Evolutionary conservation across 2,888 invertebrate genomes (phyloP).

Genomic region (Dysmachus trigonus): DNA sequence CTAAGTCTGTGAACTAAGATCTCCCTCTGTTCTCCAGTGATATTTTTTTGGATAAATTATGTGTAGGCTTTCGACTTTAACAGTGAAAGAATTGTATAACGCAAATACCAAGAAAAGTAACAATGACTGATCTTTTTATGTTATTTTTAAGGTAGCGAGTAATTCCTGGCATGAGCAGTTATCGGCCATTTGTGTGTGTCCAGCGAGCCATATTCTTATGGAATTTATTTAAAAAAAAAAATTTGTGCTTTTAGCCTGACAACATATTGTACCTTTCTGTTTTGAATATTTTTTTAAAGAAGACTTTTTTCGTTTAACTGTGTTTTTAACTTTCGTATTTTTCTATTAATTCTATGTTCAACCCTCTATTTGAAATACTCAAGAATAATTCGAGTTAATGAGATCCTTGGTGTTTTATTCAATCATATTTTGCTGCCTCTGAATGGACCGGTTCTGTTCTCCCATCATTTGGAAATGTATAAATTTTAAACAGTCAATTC

Average conservation of each 20-base stretch:
- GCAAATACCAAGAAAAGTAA: slow-evolving; percentile 30
- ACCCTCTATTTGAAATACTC: slow-evolving; percentile 36
- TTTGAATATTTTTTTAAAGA: slow-evolving; percentile 39
- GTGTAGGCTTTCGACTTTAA: slow-evolving; percentile 2
- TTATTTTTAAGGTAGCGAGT: slow-evolving; percentile 41
- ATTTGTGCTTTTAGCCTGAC: slow-evolving; percentile 37
- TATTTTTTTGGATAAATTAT: slow-evolving; percentile 27
- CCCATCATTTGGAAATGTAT: neutral
- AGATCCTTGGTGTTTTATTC: slow-evolving; percentile 20
- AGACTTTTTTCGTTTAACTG: slow-evolving; percentile 30
- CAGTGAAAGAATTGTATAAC: slow-evolving; percentile 16
- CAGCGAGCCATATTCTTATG: slow-evolving; percentile 13
- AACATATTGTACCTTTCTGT: slow-evolving; percentile 35
- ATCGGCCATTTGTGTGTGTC: slow-evolving; percentile 18
- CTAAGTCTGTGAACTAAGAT: slow-evolving; percentile 34
- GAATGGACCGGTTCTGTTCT: neutral
- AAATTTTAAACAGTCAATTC: neutral
- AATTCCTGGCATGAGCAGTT: slow-evolving; percentile 9
- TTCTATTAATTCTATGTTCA: slow-evolving; percentile 34
- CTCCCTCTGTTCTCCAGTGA: slow-evolving; percentile 43
- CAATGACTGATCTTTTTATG: slow-evolving; percentile 41
- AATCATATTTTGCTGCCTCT: neutral
- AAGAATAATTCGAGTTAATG: slow-evolving; percentile 38
- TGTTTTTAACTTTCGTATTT: slow-evolving; percentile 15
- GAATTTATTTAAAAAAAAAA: neutral